These are phyloP conservation scores for Phrynosoma platyrhinos DNA, from an alignment of 2,113 vertebrate species.

Conservation along the genomic window DNA sequence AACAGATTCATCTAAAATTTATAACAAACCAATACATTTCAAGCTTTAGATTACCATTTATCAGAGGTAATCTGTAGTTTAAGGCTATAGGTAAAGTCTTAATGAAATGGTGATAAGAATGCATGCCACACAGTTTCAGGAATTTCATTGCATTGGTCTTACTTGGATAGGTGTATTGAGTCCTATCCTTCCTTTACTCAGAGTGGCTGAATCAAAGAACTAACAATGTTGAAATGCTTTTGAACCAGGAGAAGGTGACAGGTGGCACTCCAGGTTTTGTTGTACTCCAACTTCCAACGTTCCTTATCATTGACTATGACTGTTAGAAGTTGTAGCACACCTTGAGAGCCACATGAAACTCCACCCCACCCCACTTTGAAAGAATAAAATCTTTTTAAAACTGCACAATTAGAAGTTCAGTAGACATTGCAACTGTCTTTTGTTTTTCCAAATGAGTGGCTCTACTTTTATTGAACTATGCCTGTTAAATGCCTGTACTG, in stretches of 20 bases:
- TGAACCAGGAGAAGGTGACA: too few species aligned
- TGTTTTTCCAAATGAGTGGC: background rate
- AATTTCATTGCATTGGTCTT: background rate
- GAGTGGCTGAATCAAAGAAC: background rate
- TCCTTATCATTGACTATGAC: too few species aligned
- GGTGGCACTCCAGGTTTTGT: too few species aligned
- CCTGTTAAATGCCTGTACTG: too few species aligned
- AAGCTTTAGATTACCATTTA: background rate
- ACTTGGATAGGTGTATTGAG: background rate
- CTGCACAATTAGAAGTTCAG: background rate
- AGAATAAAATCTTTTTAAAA: background rate
- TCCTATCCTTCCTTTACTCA: background rate
- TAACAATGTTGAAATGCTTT: background rate
- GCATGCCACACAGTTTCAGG: background rate
- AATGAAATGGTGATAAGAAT: background rate
- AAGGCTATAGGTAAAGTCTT: background rate
- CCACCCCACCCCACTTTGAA: background rate
- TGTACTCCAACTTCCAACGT: too few species aligned
- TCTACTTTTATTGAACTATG: background rate
- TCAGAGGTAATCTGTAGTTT: background rate
- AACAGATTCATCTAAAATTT: background rate
- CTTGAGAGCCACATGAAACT: too few species aligned
- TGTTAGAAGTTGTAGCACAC: too few species aligned
- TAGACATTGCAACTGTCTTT: background rate
- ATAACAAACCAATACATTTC: background rate